phyloP scores from a whole-genome alignment of 2,797 vertebrate species.

The Bradypus variegatus region DNA sequence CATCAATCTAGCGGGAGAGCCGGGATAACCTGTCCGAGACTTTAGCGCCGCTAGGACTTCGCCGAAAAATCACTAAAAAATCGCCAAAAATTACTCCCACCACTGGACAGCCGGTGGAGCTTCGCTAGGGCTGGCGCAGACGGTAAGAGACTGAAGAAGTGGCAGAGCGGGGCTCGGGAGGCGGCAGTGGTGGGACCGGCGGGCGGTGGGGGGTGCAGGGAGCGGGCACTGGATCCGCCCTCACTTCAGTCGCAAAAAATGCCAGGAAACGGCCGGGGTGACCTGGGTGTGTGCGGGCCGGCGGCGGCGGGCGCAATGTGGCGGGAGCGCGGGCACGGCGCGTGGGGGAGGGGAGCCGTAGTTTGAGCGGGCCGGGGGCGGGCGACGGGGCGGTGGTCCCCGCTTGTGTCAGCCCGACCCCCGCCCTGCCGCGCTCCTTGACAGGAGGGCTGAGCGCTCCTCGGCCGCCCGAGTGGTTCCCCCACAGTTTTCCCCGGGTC shows the following conservation, averaged over 20 bases:
- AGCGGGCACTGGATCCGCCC: neutral
- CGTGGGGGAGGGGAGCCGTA: slow-evolving; percentile 59
- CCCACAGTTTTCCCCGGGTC: neutral
- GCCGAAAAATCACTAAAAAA: slow-evolving; percentile 44
- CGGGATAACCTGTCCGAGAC: slow-evolving; percentile 60
- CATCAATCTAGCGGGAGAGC: slow-evolving; percentile 77
- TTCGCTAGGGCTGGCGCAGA: slow-evolving; percentile 30
- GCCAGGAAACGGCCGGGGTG: neutral
- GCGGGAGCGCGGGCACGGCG: slow-evolving; percentile 34
- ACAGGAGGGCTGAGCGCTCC: slow-evolving; percentile 25
- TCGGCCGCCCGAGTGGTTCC: neutral
- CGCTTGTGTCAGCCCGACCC: slow-evolving; percentile 64
- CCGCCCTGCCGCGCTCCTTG: neutral
- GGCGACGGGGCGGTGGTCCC: neutral
- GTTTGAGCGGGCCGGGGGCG: slow-evolving; percentile 59
- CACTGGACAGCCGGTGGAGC: neutral
- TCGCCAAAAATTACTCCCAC: slow-evolving; percentile 18
- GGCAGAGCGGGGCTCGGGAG: slow-evolving; percentile 43
- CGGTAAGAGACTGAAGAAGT: slow-evolving; percentile 64
- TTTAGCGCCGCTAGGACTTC: neutral
- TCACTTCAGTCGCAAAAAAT: slow-evolving; percentile 3
- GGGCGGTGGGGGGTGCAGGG: slow-evolving; percentile 1
- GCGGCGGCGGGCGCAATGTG: slow-evolving; percentile 28
- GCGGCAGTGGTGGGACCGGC: slow-evolving; percentile 49
- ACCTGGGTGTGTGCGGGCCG: neutral